phyloP scores from a whole-genome alignment of 2,888 invertebrate species.

The Eupithecia inturbata region DNA sequence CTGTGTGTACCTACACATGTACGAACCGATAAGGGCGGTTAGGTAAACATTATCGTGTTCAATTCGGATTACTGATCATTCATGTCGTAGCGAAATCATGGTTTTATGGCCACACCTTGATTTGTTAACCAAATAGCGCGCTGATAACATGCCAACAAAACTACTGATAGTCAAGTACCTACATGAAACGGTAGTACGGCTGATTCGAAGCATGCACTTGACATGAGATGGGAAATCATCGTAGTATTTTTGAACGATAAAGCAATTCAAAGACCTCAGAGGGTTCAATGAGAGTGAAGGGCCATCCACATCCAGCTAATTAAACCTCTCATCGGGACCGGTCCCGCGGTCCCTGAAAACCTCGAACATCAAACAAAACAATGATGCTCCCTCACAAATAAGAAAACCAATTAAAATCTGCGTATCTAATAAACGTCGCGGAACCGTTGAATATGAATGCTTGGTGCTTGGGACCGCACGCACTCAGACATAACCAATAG shows the following conservation, averaged over 20 bases:
- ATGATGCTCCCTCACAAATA: constrained; percentile 53
- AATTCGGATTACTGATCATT: constrained; percentile 48
- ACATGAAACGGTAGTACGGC: background rate
- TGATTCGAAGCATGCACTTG: constrained; percentile 11
- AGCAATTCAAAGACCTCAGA: constrained; percentile 23
- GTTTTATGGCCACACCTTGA: constrained; percentile 42
- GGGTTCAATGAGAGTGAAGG: constrained; percentile 29
- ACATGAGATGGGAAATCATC: constrained; percentile 20
- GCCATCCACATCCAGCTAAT: constrained; percentile 38
- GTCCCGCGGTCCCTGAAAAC: constrained; percentile 28
- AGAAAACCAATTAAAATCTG: constrained; percentile 67
- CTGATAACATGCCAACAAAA: constrained; percentile 12
- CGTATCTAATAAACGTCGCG: constrained; percentile 59
- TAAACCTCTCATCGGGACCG: constrained; percentile 37
- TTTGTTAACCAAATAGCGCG: constrained; percentile 35
- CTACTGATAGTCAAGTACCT: background rate
- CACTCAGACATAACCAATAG: constrained; percentile 40
- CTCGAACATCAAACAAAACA: constrained; percentile 47
- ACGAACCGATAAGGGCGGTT: constrained; percentile 46
- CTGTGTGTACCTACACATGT: constrained; percentile 74
- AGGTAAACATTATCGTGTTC: constrained; percentile 48
- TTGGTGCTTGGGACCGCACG: constrained; percentile 43
- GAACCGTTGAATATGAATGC: constrained; percentile 68
- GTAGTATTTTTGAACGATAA: constrained; percentile 25
- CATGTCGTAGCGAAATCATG: constrained; percentile 40